Evolutionary conservation across 2,797 vertebrate species (phyloP).

Genomic region (Poecile montanus): DNA sequence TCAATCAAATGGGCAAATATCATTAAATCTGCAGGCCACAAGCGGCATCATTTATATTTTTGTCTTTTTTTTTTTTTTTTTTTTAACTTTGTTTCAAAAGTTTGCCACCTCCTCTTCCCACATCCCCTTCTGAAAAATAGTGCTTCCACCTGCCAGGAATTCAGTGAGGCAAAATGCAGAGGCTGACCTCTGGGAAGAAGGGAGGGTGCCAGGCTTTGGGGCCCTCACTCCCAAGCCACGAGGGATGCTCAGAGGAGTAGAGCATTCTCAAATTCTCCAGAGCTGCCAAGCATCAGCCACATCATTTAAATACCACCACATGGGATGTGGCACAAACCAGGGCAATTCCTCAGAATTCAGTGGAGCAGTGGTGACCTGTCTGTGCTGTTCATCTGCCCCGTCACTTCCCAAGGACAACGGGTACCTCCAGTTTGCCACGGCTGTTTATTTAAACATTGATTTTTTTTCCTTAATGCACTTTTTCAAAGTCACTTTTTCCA

Average conservation of each 20-base stretch:
- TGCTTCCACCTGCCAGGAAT: neutral
- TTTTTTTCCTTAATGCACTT: neutral
- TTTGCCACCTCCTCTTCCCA: neutral
- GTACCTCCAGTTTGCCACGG: neutral
- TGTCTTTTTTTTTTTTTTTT: neutral
- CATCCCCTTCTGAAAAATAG: neutral
- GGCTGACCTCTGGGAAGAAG: neutral
- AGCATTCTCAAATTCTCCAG: neutral
- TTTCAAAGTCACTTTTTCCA: neutral
- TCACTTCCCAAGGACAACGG: neutral
- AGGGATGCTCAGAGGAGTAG: neutral
- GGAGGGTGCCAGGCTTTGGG: neutral
- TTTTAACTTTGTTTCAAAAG: neutral
- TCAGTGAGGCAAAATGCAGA: neutral
- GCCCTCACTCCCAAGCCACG: neutral
- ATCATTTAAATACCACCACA: neutral
- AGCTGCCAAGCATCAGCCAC: neutral
- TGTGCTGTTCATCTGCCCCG: rapidly evolving
- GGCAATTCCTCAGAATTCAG: neutral
- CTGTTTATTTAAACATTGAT: neutral
- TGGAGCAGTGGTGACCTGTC: rapidly evolving
- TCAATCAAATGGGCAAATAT: constrained; percentile 76
- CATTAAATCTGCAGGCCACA: constrained; percentile 54
- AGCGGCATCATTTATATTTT: constrained; percentile 41
- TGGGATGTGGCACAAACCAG: neutral